Evolutionary conservation across 2,113 vertebrate genomes (phyloP), one percentile per base, ranked within the genome.

Genomic region (Phocoena sinus): DNA sequence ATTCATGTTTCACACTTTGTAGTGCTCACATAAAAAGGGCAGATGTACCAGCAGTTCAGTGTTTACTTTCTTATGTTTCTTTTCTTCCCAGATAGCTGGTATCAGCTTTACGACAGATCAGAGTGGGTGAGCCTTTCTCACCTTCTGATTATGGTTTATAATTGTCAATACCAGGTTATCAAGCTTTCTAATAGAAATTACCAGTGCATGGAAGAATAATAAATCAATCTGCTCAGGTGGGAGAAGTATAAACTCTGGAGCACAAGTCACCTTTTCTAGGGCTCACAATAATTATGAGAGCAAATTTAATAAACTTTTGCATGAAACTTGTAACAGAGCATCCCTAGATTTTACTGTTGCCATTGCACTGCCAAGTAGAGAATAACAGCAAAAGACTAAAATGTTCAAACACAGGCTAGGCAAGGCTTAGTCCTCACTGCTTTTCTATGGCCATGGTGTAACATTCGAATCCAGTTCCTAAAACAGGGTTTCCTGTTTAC

Each of bases 131-230:
- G 36, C 47, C 58, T 68, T 92, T 94, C 92, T 95, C 76, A 79
- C 56, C 92, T 89, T 97, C 71, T 95, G 95, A 95, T 87, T 92
- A 71, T 73, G 44, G 47, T 83, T 80, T 90, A 67, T 96, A 89
- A 92, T 96, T 93, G 96, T 97, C 92, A 94, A 82, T 90, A 91
- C 93, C 76, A 88, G 50, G 95, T 96, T 95, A 89, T 80, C 47
- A 92, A 95, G 89, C 65, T 97, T 98, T 97, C 84, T 94, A 77
- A 88, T 97, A 89, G 89, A 96, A 97, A 95, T 97, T 94, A 85
- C 84, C 89, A 82, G 53, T 82, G 47, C 81, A 86, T 0, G 8
- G 56, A 91, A 77, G 82, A 97, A 84, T 80, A n/a, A 95, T 94
- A 97, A 96, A 94, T 76, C 80, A 96, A 89, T 81, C 87, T 91